Base-by-base conservation (phyloP, 2,888 invertebrate genomes). In the Loripinus fragilis region DNA sequence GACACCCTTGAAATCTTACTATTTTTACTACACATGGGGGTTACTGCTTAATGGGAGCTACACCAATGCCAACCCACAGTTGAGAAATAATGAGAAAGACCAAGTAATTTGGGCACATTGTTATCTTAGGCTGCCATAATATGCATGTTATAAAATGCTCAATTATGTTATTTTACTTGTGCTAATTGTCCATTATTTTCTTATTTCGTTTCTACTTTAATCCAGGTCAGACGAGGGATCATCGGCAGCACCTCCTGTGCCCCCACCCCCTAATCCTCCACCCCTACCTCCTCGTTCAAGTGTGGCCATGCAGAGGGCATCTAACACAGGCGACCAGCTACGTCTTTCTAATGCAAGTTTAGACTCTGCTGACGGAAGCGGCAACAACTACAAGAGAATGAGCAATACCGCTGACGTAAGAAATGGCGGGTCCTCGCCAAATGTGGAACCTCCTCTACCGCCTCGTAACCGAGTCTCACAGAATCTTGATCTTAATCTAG, bases 381-480 rank as follows among this genome's bases (percentile, higher is more conserved):
- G 60, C 8, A n/a, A n/a, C n/a, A n/a, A n/a, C 12, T 33, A 30
- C 3, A 25, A 33, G 20, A 60, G 60, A 33, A 33, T 60, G 28
- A 60, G 60, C 33, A 60, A 33, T 20, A 41, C 67, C 10, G 7
- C 38, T n/a, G 67, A 67, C 42, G 7, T 42, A 3, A 41, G 42
- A 20, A 67, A 41, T 42, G 45, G 67, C 1, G 67, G 67, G 25
- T n/a, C 67, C 10, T 60, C 60, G 10, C 60, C 60, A 33, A 41
- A 42, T 35, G 12, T 33, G n/a, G 66, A 71, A 0, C 90, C 90
- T 12, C 89, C 89, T 1, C 83, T 90, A n/a, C 90, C 90, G 20
- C 89, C 89, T 20, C 76, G 90, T 30, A 90, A 89, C 69, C 77
- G 88, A 33, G 77, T 86, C n/a, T 85, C 87, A 0, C 76, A 79